Evolutionary conservation across 2,113 vertebrate species (phyloP).

Genomic region (Donacobius atricapilla): DNA sequence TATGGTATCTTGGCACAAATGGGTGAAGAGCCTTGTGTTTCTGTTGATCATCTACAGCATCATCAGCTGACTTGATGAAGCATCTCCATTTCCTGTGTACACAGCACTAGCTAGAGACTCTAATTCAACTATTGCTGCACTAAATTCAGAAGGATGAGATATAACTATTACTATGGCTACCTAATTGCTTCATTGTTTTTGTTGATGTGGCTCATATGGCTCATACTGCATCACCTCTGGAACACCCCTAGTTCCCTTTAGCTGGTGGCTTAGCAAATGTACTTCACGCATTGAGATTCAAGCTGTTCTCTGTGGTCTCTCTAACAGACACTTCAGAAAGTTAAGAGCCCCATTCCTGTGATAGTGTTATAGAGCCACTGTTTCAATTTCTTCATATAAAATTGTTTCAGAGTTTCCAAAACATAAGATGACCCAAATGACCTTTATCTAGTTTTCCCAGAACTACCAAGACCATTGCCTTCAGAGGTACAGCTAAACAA

Average conservation of each 20-base stretch:
- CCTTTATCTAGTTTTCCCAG: not conserved
- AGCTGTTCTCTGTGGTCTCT: not conserved
- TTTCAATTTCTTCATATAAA: not conserved
- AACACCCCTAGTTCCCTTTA: not conserved
- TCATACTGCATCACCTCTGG: not conserved
- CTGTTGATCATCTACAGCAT: not conserved
- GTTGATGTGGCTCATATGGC: rapidly evolving
- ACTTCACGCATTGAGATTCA: not conserved
- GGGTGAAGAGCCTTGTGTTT: not conserved
- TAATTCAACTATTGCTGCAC: not conserved
- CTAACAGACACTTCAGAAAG: not conserved
- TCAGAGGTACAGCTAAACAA: not conserved
- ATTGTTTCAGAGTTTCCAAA: slow-evolving; percentile 6
- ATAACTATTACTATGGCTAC: not conserved
- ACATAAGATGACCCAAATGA: not conserved
- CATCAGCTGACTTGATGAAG: not conserved
- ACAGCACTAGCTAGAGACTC: not conserved
- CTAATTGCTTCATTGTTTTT: not conserved
- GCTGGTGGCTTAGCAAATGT: not conserved
- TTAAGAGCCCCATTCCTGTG: not conserved
- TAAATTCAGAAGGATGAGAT: not conserved
- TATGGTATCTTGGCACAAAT: not conserved
- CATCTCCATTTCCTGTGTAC: not conserved
- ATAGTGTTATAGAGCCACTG: not conserved
- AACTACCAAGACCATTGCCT: not conserved